Evolutionary conservation across 2,888 invertebrate genomes (phyloP).

Genomic region (Creontiades dilutus): DNA sequence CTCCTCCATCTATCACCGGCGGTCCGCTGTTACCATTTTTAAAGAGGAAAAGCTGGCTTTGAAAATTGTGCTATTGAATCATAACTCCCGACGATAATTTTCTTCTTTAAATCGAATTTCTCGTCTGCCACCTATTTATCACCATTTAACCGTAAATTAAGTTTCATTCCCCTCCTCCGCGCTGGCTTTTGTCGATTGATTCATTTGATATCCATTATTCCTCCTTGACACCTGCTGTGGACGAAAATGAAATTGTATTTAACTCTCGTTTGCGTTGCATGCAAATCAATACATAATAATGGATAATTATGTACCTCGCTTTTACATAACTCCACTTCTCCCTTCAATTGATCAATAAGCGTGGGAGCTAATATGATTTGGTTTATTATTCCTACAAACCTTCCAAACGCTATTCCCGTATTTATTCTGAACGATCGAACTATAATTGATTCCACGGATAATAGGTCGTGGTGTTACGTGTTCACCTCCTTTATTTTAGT

Average conservation of each 20-base stretch:
- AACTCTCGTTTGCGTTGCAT: too few relatives aligned
- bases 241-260: not conserved
- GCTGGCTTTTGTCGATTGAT: not conserved
- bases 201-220: not conserved
- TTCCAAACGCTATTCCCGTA: too few relatives aligned
- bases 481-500: too few relatives aligned
- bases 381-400: too few relatives aligned
- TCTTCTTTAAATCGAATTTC: not conserved
- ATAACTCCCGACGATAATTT: slow-evolving; percentile 10
- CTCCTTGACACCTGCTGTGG: not conserved
- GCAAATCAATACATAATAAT: too few relatives aligned
- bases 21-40: slow-evolving; percentile 8
- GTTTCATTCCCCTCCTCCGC: not conserved
- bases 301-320: too few relatives aligned
- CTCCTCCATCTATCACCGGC: not conserved
- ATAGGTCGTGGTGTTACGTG: too few relatives aligned
- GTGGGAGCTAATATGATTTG: too few relatives aligned
- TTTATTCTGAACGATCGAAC: too few relatives aligned
- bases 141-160: slow-evolving; percentile 7
- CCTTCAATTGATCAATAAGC: too few relatives aligned
- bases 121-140: not conserved
- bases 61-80: slow-evolving; percentile 20
- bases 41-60: not conserved
- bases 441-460: too few relatives aligned
- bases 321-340: too few relatives aligned